phyloP scores from a whole-genome alignment of 2,797 vertebrate genomes.

The Peromyscus nudipes region DNA sequence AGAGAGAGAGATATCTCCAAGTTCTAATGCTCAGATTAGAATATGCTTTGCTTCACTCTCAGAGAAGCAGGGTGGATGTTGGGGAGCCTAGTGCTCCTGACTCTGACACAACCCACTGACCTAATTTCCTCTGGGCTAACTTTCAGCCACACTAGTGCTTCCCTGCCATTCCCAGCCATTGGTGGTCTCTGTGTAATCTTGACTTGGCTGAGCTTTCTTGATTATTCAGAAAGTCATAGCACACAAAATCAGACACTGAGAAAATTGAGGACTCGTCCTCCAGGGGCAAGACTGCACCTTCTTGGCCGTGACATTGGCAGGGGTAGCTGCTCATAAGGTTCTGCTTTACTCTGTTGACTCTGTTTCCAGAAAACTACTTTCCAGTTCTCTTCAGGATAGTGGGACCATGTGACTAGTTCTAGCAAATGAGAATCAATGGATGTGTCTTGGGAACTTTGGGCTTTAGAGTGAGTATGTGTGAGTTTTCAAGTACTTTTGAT shows the following conservation, averaged over 20 bases:
- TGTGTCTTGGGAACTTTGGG: accelerated
- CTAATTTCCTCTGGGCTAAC: not conserved
- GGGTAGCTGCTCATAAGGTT: too few relatives aligned
- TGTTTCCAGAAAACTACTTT: not conserved
- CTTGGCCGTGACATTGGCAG: not conserved
- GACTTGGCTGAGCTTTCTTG: not conserved
- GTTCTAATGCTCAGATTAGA: too few relatives aligned
- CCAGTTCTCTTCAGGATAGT: not conserved
- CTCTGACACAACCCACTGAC: not conserved
- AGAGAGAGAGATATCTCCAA: not conserved
- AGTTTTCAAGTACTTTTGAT: not conserved
- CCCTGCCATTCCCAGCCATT: accelerated
- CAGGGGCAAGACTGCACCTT: not conserved
- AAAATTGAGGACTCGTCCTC: not conserved
- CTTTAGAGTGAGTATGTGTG: not conserved
- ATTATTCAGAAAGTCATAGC: not conserved
- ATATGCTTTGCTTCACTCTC: not conserved
- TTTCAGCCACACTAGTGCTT: accelerated
- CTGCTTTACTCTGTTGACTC: not conserved
- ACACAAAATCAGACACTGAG: not conserved
- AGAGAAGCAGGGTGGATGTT: not conserved
- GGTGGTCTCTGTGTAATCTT: not conserved
- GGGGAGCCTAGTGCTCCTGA: not conserved
- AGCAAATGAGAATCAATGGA: not conserved
- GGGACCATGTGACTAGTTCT: not conserved